These are phyloP conservation scores for Syrmaticus mikado DNA, from an alignment of 2,113 vertebrate genomes.

Conservation along the genomic window DNA sequence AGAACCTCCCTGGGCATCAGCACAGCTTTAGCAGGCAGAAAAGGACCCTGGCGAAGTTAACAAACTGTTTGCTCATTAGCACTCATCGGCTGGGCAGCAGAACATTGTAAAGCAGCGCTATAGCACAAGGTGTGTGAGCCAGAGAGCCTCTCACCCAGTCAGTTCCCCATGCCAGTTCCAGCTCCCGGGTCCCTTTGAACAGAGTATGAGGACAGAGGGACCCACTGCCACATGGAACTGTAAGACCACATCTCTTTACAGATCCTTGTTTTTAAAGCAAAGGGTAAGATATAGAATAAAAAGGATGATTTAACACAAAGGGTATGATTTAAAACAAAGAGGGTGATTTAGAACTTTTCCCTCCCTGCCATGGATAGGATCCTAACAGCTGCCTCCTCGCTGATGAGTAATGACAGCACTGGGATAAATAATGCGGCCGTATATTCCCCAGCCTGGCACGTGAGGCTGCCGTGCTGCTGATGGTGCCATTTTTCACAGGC, in stretches of 20 bases:
- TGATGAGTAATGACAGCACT: neutral
- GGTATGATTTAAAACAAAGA: neutral
- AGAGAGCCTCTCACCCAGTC: fast-evolving
- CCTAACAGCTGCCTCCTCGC: neutral
- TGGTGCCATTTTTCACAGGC: neutral
- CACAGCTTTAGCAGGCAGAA: neutral
- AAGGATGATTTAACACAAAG: neutral
- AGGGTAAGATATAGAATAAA: neutral
- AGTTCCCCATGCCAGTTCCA: neutral
- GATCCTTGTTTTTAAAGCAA: neutral
- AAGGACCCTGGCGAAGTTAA: neutral
- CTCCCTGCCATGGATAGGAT: neutral
- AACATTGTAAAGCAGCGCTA: neutral
- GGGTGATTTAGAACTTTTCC: conserved; percentile 1
- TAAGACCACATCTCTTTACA: fast-evolving
- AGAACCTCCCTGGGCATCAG: neutral
- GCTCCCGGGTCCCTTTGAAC: neutral
- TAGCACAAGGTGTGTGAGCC: fast-evolving
- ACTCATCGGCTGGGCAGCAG: neutral
- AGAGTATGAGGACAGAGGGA: neutral
- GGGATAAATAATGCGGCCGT: neutral
- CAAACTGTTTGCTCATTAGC: neutral
- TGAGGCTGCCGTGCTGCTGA: neutral
- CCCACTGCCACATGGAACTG: fast-evolving
- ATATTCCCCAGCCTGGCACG: neutral